Base-by-base conservation (phyloP, 2,113 vertebrate species). In the Archilochus colubris region DNA sequence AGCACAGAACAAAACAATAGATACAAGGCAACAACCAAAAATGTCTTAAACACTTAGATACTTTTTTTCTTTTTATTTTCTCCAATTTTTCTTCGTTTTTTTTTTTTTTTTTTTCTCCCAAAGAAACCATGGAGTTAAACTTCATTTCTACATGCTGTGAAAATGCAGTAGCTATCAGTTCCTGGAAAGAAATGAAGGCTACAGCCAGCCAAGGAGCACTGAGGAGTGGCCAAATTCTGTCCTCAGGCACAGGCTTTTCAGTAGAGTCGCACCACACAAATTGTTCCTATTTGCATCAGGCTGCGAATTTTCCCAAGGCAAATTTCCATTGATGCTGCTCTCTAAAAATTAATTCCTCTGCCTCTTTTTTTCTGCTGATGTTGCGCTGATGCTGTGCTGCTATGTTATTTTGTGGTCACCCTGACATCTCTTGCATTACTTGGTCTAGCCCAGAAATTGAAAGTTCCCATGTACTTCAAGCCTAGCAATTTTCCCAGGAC, bases 71-170 rank as follows among this genome's bases (percentile, higher is more conserved):
- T 14, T 28, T 36, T 12, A 22, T 14, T 11, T 10, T 6, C 57
- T 2, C 55, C 18, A 57, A 19, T 33, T 24, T 59, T 57, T 10
- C 20, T 10, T 27, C 18, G 27, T 14, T 21, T n/a, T 27, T 13
- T 11, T 4, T 4, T 19, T 14, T 17, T 9, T 24, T 9, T 10
- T 10, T 12, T 5, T 0, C n/a, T 12, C 14, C 24, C 5, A 24
- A 66, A 67, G 40, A 90, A 92, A 68, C 18, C 61, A 64, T 5
- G 46, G 50, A 80, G 58, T 58, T 87, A 93, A 91, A 93, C 19
- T 46, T 93, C 40, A 54, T 95, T 94, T 96, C 75, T 74, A 85
- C 89, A 75, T 94, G 89, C 70, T 96, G 93, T 70, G 79, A 88
- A 94, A 91, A 89, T 59, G 68, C 59, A 85, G 72, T 59, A 91